phyloP scores from a whole-genome alignment of 2,113 vertebrate species.

The Phalacrocorax brasilianus region DNA sequence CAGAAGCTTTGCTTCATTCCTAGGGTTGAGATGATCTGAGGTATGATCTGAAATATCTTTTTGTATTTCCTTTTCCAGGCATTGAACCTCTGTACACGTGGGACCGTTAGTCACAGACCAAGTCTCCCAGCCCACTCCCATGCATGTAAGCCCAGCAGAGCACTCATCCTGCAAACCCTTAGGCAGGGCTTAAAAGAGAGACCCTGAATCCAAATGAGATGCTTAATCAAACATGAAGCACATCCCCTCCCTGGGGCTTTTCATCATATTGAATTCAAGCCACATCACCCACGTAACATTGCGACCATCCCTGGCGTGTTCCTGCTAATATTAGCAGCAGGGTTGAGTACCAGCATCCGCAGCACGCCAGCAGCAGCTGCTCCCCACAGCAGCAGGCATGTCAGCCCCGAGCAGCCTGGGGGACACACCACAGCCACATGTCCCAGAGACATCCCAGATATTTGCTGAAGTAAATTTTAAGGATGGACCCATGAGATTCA shows the following conservation, averaged over 20 bases:
- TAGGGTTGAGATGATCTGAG: not conserved
- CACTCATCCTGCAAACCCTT: not conserved
- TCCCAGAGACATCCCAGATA: not conserved
- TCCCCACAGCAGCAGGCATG: not conserved
- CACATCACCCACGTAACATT: not conserved
- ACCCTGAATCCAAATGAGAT: not conserved
- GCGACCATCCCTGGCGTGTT: not conserved
- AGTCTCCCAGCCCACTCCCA: not conserved
- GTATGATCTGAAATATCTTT: not conserved
- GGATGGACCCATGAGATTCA: not conserved
- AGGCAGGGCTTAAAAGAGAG: not conserved
- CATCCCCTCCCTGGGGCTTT: not conserved
- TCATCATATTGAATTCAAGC: not conserved
- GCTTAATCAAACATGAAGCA: not conserved
- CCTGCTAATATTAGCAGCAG: constrained; percentile 61
- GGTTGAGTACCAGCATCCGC: not conserved
- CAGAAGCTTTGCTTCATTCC: not conserved
- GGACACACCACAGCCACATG: not conserved
- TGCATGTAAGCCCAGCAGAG: not conserved
- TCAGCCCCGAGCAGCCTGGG: not conserved
- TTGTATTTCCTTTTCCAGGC: constrained; percentile 32
- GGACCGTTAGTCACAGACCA: not conserved
- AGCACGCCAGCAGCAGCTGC: constrained; percentile 31
- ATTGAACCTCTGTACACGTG: not conserved
- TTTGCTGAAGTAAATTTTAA: not conserved